Conservation (phyloP, 2,888 invertebrate species). For the Protula sp. region DNA sequence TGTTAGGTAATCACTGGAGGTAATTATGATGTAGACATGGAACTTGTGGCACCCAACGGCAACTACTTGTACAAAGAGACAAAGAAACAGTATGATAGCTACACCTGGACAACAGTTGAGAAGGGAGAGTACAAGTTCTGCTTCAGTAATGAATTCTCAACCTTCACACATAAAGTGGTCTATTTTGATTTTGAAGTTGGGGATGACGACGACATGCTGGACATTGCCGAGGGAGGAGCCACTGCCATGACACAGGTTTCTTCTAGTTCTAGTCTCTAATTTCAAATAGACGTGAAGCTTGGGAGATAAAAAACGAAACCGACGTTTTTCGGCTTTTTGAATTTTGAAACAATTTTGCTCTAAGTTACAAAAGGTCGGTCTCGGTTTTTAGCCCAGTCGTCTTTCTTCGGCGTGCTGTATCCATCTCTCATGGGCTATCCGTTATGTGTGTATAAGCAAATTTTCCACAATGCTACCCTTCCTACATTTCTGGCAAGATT, state of each 20-base stretch:
- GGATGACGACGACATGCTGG: conserved; percentile 64
- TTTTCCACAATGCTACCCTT: no score
- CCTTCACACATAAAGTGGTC: conserved; percentile 95
- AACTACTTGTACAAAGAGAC: conserved; percentile 84
- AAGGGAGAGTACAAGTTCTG: conserved; percentile 56
- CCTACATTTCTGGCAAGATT: no score
- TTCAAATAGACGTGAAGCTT: no score
- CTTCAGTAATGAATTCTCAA: conserved; percentile 98
- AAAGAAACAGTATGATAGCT: conserved; percentile 92
- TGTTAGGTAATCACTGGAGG: conserved; percentile 94
- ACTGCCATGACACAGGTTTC: conserved; percentile 79
- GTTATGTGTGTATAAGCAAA: no score
- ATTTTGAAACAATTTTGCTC: no score
- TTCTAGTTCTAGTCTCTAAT: no score
- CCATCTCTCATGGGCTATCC: no score
- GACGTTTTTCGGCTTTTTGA: no score
- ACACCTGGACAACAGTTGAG: conserved; percentile 58
- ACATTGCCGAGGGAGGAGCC: conserved; percentile 22
- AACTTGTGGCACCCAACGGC: conserved; percentile 78
- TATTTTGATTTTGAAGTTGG: conserved; percentile 98
- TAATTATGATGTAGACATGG: conserved; percentile 95
- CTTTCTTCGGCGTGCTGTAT: no score
- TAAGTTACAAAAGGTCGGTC: no score
- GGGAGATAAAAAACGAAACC: no score
- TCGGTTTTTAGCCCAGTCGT: no score